Conservation (phyloP, 1,140 invertebrate species). For the Bombus balteatus region DNA sequence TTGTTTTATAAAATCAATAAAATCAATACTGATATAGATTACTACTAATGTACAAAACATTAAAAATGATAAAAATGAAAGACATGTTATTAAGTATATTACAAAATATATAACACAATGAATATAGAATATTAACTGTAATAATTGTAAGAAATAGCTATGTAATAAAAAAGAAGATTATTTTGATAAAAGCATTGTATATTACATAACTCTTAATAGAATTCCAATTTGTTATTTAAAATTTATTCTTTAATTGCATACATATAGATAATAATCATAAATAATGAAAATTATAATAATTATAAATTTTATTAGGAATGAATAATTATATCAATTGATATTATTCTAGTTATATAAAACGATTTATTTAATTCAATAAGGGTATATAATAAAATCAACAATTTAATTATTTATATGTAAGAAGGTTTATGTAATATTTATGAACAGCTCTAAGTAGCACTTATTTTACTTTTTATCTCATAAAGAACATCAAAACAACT, state of each 20-base stretch:
- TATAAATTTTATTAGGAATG: background rate
- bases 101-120: background rate
- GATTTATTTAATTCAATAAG: background rate
- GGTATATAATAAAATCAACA: background rate
- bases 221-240: background rate
- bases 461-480: background rate
- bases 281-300: background rate
- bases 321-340: background rate
- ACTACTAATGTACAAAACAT: background rate
- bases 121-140: background rate
- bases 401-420: background rate
- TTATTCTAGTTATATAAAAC: background rate
- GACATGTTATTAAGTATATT: background rate
- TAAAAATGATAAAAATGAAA: background rate
- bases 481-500: background rate
- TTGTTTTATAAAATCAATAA: background rate
- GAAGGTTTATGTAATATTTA: background rate
- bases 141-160: background rate
- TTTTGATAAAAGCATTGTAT: background rate
- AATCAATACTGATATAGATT: background rate
- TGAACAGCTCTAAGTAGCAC: background rate
- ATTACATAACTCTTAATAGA: background rate
- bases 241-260: background rate
- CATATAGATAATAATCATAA: background rate
- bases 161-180: background rate